phyloP scores from a whole-genome alignment of 2,888 invertebrate genomes.

The Tiphia femorata region DNA sequence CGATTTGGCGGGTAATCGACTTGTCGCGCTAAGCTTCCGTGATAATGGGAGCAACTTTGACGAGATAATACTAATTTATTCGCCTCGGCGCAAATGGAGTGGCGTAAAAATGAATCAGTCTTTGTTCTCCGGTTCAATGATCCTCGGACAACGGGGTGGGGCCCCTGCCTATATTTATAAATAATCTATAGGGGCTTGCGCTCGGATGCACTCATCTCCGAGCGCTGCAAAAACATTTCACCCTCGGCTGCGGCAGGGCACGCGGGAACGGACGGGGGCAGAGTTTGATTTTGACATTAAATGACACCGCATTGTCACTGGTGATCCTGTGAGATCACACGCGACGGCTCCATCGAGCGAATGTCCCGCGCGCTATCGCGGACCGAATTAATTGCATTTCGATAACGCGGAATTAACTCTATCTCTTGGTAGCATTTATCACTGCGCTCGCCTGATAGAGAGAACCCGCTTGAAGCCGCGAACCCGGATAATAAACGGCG shows the following conservation, averaged over 20 bases:
- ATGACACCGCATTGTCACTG: slow-evolving; percentile 33
- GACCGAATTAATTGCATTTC: slow-evolving; percentile 51
- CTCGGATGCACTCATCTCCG: no score
- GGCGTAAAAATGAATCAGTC: no score
- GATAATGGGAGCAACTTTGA: no score
- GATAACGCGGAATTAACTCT: slow-evolving; percentile 51
- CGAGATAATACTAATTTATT: no score
- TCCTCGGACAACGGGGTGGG: no score
- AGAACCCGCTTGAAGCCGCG: slow-evolving; percentile 22
- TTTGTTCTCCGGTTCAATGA: no score
- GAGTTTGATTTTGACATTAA: slow-evolving; percentile 31
- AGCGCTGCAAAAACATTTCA: no score
- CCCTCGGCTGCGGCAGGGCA: background rate
- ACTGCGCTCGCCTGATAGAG: slow-evolving; percentile 42
- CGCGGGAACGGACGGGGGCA: background rate
- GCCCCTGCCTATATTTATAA: no score
- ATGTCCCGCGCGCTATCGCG: slow-evolving; percentile 11
- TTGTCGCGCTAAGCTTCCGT: no score
- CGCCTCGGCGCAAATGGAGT: no score
- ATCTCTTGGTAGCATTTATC: slow-evolving; percentile 50
- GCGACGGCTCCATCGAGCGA: background rate
- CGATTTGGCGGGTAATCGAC: no score
- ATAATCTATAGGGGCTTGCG: no score
- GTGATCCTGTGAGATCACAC: slow-evolving; percentile 5
- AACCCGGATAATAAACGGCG: slow-evolving; percentile 48